These are phyloP conservation scores for Pollenia griseotomentosa DNA, from an alignment of 2,888 invertebrate species.

Conservation along the genomic window DNA sequence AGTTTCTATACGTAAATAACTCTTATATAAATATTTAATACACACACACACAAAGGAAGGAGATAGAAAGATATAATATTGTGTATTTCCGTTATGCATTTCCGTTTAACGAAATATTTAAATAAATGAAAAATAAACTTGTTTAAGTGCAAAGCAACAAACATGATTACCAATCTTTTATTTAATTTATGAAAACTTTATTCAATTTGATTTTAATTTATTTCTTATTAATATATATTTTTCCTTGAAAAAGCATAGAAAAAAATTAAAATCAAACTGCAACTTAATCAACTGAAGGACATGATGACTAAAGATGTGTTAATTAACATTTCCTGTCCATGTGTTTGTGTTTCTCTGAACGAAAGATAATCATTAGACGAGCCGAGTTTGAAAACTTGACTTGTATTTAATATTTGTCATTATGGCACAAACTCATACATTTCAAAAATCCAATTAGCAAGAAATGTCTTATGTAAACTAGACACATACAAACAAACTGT, in stretches of 20 bases:
- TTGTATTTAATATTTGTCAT: conserved; percentile 64
- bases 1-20: not conserved
- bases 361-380: not conserved
- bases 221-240: not conserved
- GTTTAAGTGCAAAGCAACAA: conserved; percentile 2
- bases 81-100: conserved; percentile 6
- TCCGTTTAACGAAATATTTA: not conserved
- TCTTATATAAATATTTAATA: not conserved
- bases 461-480: conserved; percentile 49
- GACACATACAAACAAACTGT: conserved; percentile 5
- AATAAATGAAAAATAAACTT: conserved; percentile 4
- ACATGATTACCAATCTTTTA: not conserved
- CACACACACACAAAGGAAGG: not conserved
- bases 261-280: not conserved
- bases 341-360: not conserved
- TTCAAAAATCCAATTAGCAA: conserved; percentile 72
- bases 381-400: conserved; percentile 40
- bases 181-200: not conserved
- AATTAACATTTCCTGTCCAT: not conserved
- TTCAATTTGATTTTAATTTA: not conserved
- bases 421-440: conserved; percentile 63
- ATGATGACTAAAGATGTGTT: not conserved
- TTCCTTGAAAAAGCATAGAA: not conserved
- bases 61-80: not conserved
- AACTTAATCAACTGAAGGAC: not conserved